Evolutionary conservation across 2,888 invertebrate species (phyloP).

Genomic region (Nasonia oneida): DNA sequence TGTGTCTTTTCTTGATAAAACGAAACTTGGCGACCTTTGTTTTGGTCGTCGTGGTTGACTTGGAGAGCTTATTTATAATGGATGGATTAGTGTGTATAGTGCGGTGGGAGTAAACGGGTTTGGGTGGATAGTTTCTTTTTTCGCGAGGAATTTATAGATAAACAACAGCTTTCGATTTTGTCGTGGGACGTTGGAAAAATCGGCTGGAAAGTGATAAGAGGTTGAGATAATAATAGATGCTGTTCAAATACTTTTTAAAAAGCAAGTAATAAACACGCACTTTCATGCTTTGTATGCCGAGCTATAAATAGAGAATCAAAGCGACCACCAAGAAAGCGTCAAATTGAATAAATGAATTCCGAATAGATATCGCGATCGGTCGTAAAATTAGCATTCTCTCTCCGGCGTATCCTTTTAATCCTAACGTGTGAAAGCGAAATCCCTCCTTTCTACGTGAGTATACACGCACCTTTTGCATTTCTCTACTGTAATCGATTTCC

Average conservation of each 20-base stretch:
- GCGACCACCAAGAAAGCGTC: not conserved
- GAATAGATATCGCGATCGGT: not conserved
- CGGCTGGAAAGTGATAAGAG: too few species aligned
- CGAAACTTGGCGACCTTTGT: not conserved
- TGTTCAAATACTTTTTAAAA: not conserved
- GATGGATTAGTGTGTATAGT: not conserved
- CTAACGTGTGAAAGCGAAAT: slow-evolving; percentile 43
- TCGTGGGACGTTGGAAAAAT: not conserved
- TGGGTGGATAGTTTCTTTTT: not conserved
- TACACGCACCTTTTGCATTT: slow-evolving; percentile 31
- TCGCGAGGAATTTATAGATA: not conserved
- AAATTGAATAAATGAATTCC: not conserved
- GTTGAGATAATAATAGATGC: too few species aligned
- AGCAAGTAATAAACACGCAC: not conserved
- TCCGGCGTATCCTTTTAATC: not conserved
- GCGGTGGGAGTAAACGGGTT: not conserved
- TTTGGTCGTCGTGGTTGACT: not conserved
- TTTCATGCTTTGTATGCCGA: not conserved
- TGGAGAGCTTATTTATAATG: not conserved
- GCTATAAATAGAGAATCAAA: not conserved
- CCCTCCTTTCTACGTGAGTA: not conserved
- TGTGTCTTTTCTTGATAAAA: not conserved
- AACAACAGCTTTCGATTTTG: not conserved
- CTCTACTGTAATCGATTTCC: not conserved
- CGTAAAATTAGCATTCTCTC: not conserved